Base-by-base conservation (phyloP, 1,140 invertebrate species). In the Varroa destructor region DNA sequence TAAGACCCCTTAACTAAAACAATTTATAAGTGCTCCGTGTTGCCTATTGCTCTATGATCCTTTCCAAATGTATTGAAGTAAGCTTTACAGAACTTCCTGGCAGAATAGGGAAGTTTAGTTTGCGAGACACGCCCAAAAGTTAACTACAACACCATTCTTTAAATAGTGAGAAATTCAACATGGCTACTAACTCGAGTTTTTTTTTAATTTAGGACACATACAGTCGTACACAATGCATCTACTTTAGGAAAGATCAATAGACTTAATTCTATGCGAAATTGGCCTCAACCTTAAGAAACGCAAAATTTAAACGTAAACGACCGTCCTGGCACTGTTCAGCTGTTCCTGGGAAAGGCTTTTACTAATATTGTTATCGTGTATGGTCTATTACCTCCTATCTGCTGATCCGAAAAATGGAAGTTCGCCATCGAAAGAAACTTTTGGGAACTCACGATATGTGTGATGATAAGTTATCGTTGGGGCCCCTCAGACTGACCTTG, bases 401-500 rank as follows among this genome's bases (percentile, higher is more conserved):
- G 25, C 25, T 25, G 25, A 25, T 25, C 25, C 25, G 25, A 25
- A 25, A 25, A 25, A 25, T 25, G 25, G 25, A 25, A 25, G 25
- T 25, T 25, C 25, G 76, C 77, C 12, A 77, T 78, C 72, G 57
- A 74, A 40, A 78, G 78, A 72, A 78, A 78, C 71, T 78, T 78
- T 71, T 55, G 73, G n/a, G 73, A 73, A 76, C 77, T 43, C 78
- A 74, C 75, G 75, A 75, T 5, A 72, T 76, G 14, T 76, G 76
- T 12, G 64, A 73, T 46, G 75, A 78, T 67, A 73, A 75, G 12
- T 71, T 70, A 70, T 75, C 73, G 2, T 73, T 74, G 46, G 57
- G 71, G 12, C 75, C 74, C 46, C 46, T 76, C 46, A 76, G 75
- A 61, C 56, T 74, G 56, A 76, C 76, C 42, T 73, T 78, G 40